A percentile compares a stretch with the other conserved stretches of the same genome.
Evolutionary conservation across 2,888 invertebrate genomes (phyloP).

Genomic region (Cephus spinipes): DNA sequence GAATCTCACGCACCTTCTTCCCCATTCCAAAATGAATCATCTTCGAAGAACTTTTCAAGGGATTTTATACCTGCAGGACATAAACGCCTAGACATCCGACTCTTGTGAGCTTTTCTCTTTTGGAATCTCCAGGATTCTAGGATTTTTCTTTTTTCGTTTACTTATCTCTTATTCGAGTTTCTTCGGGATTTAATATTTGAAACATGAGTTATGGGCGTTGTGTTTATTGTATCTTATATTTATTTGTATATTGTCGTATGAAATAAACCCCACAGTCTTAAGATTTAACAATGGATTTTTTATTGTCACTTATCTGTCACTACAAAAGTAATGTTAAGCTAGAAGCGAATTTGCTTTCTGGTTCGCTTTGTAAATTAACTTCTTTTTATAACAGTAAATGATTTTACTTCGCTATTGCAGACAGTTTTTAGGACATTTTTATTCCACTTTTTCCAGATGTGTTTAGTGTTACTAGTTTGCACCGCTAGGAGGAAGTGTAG

Average conservation of each 20-base stretch:
- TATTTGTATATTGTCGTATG: conserved; percentile 45
- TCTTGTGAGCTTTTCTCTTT: not conserved
- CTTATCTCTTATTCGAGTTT: conserved; percentile 13
- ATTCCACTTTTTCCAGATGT: not conserved
- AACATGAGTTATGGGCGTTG: not conserved
- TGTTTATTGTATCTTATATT: conserved; percentile 23
- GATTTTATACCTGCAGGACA: not conserved
- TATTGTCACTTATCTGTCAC: not conserved
- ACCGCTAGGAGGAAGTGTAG: not conserved
- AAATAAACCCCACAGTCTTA: conserved; percentile 43
- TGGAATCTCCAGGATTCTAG: not conserved
- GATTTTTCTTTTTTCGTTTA: not conserved
- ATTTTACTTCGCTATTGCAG: not conserved
- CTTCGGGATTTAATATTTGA: conserved; percentile 18
- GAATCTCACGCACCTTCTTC: not conserved
- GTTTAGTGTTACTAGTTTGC: not conserved
- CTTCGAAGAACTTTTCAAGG: not conserved
- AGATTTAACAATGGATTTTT: conserved; percentile 11
- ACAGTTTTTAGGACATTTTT: too few relatives aligned
- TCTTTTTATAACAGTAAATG: not conserved
- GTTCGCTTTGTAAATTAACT: not conserved
- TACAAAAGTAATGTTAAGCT: not conserved
- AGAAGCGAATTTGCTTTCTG: not conserved
- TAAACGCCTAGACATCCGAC: not conserved
- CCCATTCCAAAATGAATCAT: not conserved